A percentile compares a stretch with the other conserved stretches of the same genome.
Conservation (phyloP, 2,113 vertebrate genomes). For the Ailurus styani region DNA sequence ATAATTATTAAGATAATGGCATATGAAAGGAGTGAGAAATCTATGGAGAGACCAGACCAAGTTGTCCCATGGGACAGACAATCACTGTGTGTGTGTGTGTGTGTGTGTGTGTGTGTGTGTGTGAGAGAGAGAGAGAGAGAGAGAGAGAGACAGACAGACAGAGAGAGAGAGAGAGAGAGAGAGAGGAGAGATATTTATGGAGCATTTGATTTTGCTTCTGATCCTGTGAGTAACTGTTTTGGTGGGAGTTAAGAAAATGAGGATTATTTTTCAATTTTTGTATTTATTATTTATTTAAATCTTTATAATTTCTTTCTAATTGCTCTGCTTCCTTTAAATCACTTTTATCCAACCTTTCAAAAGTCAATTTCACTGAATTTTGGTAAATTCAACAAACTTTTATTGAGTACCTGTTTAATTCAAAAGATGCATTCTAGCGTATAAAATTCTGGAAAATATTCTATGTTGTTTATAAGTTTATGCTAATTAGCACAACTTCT, state of each 20-base stretch:
- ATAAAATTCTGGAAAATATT: background rate
- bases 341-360: background rate
- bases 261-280: background rate
- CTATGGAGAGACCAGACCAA: background rate
- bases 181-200: background rate
- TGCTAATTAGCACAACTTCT: background rate
- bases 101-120: background rate
- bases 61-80: background rate
- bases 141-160: too few relatives aligned
- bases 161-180: background rate
- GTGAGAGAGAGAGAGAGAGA: background rate
- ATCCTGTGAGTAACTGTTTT: background rate
- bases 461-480: background rate
- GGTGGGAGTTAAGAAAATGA: background rate
- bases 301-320: background rate
- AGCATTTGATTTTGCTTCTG: background rate
- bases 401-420: background rate
- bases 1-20: background rate
- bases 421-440: background rate
- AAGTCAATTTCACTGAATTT: background rate
- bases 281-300: background rate
- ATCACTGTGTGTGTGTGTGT: background rate
- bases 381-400: background rate
- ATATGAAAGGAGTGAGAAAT: background rate
- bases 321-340: background rate